phyloP scores from a whole-genome alignment of 1,140 invertebrate species.

The Liolophura sinensis region DNA sequence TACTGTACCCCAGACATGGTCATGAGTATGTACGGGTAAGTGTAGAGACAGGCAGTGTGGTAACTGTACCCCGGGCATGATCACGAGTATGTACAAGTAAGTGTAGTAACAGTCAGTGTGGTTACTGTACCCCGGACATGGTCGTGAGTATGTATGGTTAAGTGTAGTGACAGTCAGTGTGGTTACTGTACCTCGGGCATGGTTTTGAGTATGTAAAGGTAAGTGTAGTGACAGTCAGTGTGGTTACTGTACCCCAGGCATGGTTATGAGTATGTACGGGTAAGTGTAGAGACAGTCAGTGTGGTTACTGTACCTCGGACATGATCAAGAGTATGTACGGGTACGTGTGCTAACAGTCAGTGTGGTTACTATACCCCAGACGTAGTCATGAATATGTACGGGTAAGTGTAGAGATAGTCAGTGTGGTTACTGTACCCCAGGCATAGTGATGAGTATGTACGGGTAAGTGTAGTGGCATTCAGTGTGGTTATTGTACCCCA shows the following conservation, averaged over 20 bases:
- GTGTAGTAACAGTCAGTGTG: slow-evolving; percentile 1
- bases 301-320: slow-evolving; percentile 18
- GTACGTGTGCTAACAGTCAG: slow-evolving; percentile 16
- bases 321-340: slow-evolving; percentile 47
- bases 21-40: slow-evolving; percentile 46
- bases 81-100: too few relatives aligned
- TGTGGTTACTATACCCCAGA: too few relatives aligned
- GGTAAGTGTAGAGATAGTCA: slow-evolving; percentile 19
- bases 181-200: too few relatives aligned
- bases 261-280: slow-evolving; percentile 48
- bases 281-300: slow-evolving; percentile 13
- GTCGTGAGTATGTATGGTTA: slow-evolving; percentile 1
- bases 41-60: too few relatives aligned
- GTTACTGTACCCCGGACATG: background rate
- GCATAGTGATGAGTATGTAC: background rate
- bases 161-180: too few relatives aligned
- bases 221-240: slow-evolving; percentile 43
- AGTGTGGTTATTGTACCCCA: too few relatives aligned
- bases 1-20: slow-evolving; percentile 61
- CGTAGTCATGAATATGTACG: slow-evolving; percentile 25
- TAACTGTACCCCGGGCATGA: too few relatives aligned
- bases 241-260: slow-evolving; percentile 65
- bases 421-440: slow-evolving; percentile 4
- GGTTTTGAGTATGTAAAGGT: too few relatives aligned
- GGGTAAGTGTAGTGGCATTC: background rate